Conservation (phyloP, 2,888 invertebrate genomes). For the Drosophila rellima region DNA sequence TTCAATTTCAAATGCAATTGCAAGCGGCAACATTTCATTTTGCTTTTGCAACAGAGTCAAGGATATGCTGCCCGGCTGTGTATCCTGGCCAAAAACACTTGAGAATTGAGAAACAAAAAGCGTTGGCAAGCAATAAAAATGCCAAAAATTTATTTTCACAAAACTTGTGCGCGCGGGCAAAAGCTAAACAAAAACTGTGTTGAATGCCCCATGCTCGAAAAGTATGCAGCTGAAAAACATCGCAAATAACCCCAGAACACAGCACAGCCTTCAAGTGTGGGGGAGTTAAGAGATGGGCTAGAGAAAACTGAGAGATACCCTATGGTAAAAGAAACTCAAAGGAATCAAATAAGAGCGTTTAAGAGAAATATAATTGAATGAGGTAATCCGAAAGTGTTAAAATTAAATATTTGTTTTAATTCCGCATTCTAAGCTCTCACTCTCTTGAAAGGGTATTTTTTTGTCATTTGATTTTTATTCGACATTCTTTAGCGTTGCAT, state of each 20-base stretch:
- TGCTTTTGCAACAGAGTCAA: constrained; percentile 53
- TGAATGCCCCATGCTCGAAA: constrained; percentile 50
- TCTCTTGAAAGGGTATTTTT: too few relatives aligned
- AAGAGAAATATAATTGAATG: background rate
- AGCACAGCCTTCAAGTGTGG: constrained; percentile 1
- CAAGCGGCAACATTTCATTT: constrained; percentile 77
- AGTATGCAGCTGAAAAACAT: constrained; percentile 29
- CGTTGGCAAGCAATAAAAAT: constrained; percentile 69
- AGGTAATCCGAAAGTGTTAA: background rate
- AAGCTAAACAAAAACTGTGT: constrained; percentile 61
- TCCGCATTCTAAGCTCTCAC: background rate
- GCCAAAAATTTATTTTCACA: constrained; percentile 47
- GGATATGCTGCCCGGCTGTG: constrained; percentile 42
- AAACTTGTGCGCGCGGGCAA: constrained; percentile 37
- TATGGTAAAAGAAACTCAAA: background rate
- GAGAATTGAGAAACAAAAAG: constrained; percentile 74
- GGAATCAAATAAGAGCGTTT: background rate
- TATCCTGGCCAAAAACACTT: constrained; percentile 59
- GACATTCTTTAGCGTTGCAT: too few relatives aligned
- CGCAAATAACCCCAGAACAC: constrained; percentile 34
- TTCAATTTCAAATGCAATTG: constrained; percentile 56
- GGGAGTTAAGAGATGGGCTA: background rate
- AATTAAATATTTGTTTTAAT: background rate
- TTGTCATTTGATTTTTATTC: too few relatives aligned
- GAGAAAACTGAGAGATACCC: constrained; percentile 14